phyloP scores from a whole-genome alignment of 2,797 vertebrate genomes.

The Cyclura pinguis region DNA sequence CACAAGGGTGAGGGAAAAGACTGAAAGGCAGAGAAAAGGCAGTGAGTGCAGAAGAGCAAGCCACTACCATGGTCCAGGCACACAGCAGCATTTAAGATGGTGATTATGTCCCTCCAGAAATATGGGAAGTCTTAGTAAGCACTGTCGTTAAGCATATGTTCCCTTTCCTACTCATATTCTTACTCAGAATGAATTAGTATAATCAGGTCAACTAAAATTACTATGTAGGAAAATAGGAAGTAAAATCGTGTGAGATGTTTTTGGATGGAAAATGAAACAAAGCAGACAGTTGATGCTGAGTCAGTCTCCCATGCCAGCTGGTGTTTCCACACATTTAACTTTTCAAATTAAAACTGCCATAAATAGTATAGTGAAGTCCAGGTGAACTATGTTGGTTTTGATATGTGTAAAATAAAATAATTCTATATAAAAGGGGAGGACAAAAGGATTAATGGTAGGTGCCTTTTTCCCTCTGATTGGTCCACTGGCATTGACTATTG shows the following conservation, averaged over 20 bases:
- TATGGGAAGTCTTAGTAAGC: background rate
- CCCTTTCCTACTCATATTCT: background rate
- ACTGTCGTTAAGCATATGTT: background rate
- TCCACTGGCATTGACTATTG: background rate
- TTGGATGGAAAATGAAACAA: background rate
- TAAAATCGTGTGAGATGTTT: background rate
- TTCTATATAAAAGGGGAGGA: background rate
- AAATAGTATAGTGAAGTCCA: background rate
- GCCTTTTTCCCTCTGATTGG: background rate
- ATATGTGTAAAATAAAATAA: background rate
- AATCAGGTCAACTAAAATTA: conserved; percentile 1
- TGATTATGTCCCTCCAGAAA: background rate
- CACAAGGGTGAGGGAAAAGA: background rate
- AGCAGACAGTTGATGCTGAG: background rate
- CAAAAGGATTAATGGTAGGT: no score
- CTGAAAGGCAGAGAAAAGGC: background rate
- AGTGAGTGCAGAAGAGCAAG: background rate
- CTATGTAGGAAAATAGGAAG: background rate
- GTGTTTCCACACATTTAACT: background rate
- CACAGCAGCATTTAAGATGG: background rate
- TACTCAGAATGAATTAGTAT: conserved; percentile 15
- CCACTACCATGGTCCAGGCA: background rate
- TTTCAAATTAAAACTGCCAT: background rate
- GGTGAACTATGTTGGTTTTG: background rate
- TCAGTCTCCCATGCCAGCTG: background rate